Evolutionary conservation across 2,888 invertebrate species (phyloP).

Genomic region (Microctonus aethiopoides): DNA sequence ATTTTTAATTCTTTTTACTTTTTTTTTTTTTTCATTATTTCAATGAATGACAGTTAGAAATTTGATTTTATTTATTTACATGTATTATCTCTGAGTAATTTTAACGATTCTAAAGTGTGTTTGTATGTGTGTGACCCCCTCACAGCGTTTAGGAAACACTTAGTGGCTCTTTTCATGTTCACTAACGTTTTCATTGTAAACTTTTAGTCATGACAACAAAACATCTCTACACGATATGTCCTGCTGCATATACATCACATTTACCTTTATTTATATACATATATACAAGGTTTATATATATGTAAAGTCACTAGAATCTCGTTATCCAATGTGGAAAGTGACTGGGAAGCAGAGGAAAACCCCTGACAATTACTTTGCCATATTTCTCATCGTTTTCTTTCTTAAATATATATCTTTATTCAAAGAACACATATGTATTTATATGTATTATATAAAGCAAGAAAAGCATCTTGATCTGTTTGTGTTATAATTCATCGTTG

Average conservation of each 20-base stretch:
- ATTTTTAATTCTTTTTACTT: too few relatives aligned
- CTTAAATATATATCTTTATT: background rate
- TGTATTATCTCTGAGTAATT: too few relatives aligned
- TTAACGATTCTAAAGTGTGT: too few relatives aligned
- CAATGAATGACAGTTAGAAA: too few relatives aligned
- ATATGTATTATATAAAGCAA: too few relatives aligned
- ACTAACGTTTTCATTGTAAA: slow-evolving; percentile 54
- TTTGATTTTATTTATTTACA: too few relatives aligned
- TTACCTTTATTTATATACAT: background rate
- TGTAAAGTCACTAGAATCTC: background rate
- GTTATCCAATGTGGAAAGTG: background rate
- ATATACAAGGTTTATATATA: too few relatives aligned
- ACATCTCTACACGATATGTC: slow-evolving; percentile 45
- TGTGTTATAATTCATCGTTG: background rate
- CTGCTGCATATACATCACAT: slow-evolving; percentile 26
- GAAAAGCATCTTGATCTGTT: background rate
- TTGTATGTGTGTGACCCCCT: background rate
- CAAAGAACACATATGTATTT: slow-evolving; percentile 18
- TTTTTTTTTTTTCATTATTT: too few relatives aligned
- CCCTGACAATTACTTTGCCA: slow-evolving; percentile 33
- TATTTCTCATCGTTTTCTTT: slow-evolving; percentile 21
- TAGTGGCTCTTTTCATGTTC: slow-evolving; percentile 35
- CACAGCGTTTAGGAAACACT: slow-evolving; percentile 33
- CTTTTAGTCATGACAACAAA: slow-evolving; percentile 55
- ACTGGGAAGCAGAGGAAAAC: slow-evolving; percentile 34